phyloP scores from a whole-genome alignment of 2,888 invertebrate species.

The Drosophila lacicola region DNA sequence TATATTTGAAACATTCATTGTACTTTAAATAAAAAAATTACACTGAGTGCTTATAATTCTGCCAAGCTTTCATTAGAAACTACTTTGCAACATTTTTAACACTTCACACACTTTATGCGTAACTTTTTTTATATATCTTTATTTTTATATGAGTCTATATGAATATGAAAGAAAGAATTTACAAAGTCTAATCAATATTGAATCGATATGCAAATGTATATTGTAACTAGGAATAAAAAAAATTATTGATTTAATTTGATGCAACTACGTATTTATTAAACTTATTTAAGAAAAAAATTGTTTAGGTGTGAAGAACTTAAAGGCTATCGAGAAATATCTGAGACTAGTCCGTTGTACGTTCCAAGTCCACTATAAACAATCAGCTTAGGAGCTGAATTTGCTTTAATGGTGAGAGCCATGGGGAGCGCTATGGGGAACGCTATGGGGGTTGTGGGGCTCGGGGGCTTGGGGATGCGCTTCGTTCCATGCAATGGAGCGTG shows the following conservation, averaged over 20 bases:
- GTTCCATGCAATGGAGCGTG: conserved; percentile 28
- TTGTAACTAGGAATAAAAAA: no score
- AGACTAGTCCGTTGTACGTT: conserved; percentile 39
- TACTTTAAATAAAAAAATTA: no score
- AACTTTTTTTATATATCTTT: no score
- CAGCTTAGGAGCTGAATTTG: not conserved
- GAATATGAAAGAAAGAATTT: no score
- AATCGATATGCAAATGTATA: no score
- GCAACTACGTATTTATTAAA: conserved; percentile 54
- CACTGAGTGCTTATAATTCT: no score
- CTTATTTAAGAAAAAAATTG: conserved; percentile 16
- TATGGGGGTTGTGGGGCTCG: conserved; percentile 20
- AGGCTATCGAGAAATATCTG: conserved; percentile 28
- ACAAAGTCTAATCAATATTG: no score
- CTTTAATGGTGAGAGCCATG: conserved; percentile 38
- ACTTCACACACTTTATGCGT: no score
- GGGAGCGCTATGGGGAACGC: not conserved
- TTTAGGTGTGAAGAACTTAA: conserved; percentile 33
- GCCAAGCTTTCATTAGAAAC: no score
- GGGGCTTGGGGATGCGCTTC: conserved; percentile 14
- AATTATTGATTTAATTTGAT: conserved; percentile 3
- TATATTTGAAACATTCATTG: no score
- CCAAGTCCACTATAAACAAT: conserved; percentile 21
- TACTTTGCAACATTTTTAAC: no score
- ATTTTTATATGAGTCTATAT: no score